Evolutionary conservation across 2,888 invertebrate genomes (phyloP).

Genomic region (Protonemura montana): DNA sequence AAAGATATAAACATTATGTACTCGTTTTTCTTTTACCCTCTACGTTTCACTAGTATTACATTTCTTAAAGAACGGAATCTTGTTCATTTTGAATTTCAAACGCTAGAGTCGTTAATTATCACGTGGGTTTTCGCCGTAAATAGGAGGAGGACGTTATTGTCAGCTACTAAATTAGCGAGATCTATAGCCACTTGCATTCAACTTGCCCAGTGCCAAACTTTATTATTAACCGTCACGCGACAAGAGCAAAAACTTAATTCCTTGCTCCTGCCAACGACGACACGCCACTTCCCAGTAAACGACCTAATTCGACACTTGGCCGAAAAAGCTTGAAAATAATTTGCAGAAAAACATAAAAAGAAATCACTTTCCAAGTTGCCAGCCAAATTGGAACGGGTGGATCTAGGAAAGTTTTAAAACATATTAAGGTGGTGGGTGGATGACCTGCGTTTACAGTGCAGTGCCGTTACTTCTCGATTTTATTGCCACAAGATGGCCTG

Average conservation of each 20-base stretch:
- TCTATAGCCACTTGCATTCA: not conserved
- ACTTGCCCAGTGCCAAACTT: not conserved
- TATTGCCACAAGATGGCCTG: not conserved
- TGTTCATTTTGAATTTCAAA: too few species aligned
- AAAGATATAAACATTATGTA: not conserved
- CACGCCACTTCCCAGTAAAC: not conserved
- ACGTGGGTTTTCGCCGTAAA: too few species aligned
- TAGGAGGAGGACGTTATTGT: not conserved
- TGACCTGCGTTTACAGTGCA: not conserved
- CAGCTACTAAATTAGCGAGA: not conserved
- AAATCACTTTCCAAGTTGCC: not conserved
- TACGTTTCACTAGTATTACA: too few species aligned
- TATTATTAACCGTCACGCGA: not conserved
- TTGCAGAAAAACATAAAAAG: not conserved
- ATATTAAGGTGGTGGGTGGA: not conserved
- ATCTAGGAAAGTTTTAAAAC: not conserved
- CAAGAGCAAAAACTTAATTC: not conserved
- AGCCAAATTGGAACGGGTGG: not conserved
- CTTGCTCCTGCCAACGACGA: not conserved
- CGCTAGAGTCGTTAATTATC: too few species aligned
- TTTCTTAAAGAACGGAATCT: too few species aligned
- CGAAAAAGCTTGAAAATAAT: not conserved
- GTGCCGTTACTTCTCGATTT: not conserved
- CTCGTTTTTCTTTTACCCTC: not conserved
- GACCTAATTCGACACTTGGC: not conserved